A percentile compares a stretch with the other conserved stretches of the same genome.
These are phyloP conservation scores for Erpobdella octoculata DNA, from an alignment of 2,888 invertebrate genomes.

Conservation along the genomic window DNA sequence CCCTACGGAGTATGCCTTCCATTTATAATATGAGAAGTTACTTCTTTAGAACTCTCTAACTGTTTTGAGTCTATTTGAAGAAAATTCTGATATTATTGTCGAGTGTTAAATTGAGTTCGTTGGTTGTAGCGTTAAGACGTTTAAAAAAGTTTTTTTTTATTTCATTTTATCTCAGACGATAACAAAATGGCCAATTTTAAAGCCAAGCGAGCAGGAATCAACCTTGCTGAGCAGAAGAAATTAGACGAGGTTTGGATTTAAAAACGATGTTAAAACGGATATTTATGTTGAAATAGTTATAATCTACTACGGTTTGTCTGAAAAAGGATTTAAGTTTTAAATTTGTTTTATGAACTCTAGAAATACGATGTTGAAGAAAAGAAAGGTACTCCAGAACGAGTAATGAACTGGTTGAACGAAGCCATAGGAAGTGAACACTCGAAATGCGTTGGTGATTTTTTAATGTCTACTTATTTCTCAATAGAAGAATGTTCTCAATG, in stretches of 20 bases:
- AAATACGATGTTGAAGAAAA: conserved; percentile 46
- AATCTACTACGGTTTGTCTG: background rate
- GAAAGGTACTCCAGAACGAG: conserved; percentile 43
- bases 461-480: background rate
- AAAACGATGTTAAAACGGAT: background rate
- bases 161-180: conserved; percentile 8
- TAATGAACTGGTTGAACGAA: conserved; percentile 44
- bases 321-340: background rate
- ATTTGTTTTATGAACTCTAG: conserved; percentile 34
- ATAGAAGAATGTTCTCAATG: too few species aligned
- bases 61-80: background rate
- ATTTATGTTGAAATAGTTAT: background rate
- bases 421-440: conserved; percentile 40
- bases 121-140: too few species aligned
- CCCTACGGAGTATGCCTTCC: conserved; percentile 8
- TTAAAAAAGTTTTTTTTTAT: too few species aligned
- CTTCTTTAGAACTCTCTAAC: background rate
- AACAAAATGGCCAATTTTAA: conserved; percentile 36
- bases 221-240: conserved; percentile 44
- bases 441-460: conserved; percentile 40
- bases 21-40: background rate
- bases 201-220: conserved; percentile 46
- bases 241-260: conserved; percentile 46
- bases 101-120: too few species aligned
- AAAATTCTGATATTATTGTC: too few species aligned